Conservation (phyloP, 2,888 invertebrate genomes). For the Molorchus minor region DNA sequence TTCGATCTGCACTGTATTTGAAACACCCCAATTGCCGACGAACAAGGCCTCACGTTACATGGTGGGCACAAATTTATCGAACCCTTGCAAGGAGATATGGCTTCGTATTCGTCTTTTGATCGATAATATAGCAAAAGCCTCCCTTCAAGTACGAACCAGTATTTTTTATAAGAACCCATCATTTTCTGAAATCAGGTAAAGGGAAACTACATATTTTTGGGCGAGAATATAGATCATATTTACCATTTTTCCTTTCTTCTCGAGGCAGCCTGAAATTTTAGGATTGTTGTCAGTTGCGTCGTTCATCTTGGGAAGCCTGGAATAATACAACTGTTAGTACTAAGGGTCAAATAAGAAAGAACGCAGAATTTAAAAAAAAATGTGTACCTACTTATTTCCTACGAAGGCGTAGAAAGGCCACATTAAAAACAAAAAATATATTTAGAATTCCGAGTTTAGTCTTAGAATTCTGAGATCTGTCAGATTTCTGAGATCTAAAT, state of each 20-base stretch:
- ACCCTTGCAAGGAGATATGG: constrained; percentile 65
- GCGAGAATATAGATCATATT: constrained; percentile 35
- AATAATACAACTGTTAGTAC: too few species aligned
- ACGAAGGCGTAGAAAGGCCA: too few species aligned
- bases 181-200: constrained; percentile 52
- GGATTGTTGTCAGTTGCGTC: constrained; percentile 10
- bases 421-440: too few species aligned
- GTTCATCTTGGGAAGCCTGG: constrained; percentile 2
- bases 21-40: constrained; percentile 55
- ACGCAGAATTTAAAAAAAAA: too few species aligned
- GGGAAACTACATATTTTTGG: not conserved
- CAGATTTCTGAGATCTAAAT: too few species aligned
- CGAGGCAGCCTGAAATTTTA: constrained; percentile 65
- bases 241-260: constrained; percentile 65
- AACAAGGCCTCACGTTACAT: constrained; percentile 59
- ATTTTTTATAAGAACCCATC: constrained; percentile 65
- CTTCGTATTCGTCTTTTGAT: constrained; percentile 65
- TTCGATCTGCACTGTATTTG: constrained; percentile 63
- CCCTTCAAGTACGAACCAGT: constrained; percentile 68
- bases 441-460: too few species aligned
- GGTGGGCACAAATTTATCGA: constrained; percentile 65
- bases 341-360: too few species aligned
- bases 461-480: too few species aligned
- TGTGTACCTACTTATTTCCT: too few species aligned
- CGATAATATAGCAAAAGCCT: constrained; percentile 65